Percentiles rank a stretch among this genome's conserved stretches.
phyloP scores from a whole-genome alignment of 1,140 invertebrate genomes.

The Caenorhabditis remanei region DNA sequence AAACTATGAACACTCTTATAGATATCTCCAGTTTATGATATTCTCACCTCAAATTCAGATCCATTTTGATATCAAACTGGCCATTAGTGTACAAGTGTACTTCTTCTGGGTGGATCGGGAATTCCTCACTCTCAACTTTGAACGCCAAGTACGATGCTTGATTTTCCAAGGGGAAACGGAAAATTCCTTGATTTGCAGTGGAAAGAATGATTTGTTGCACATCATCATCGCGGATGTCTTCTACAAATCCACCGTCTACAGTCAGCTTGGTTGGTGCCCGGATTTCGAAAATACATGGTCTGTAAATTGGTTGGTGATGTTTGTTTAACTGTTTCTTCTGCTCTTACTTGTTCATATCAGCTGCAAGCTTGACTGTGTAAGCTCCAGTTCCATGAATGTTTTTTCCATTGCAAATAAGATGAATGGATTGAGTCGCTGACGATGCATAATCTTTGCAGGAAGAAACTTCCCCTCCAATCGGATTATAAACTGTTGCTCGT shows the following conservation, averaged over 20 bases:
- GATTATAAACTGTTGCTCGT: slow-evolving; percentile 43
- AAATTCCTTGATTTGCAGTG: slow-evolving; percentile 55
- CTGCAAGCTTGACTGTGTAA: slow-evolving; percentile 32
- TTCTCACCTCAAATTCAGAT: slow-evolving; percentile 31
- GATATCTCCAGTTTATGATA: too few relatives aligned
- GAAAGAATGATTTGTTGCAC: slow-evolving; percentile 33
- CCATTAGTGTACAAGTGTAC: slow-evolving; percentile 50
- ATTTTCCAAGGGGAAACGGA: slow-evolving; percentile 14
- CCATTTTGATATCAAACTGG: neutral
- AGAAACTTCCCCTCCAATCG: neutral
- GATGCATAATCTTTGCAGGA: neutral
- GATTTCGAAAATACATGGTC: slow-evolving; percentile 43
- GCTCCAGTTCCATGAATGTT: slow-evolving; percentile 11
- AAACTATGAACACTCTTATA: too few relatives aligned
- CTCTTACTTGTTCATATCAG: slow-evolving; percentile 19
- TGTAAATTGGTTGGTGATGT: neutral
- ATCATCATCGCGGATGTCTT: slow-evolving; percentile 58
- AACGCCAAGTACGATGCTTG: slow-evolving; percentile 58
- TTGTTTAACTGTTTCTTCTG: neutral
- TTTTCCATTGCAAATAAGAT: slow-evolving; percentile 14
- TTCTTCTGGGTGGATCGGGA: slow-evolving; percentile 28
- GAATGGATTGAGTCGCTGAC: neutral
- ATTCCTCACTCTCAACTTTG: slow-evolving; percentile 49
- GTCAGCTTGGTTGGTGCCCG: slow-evolving; percentile 46
- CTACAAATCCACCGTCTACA: slow-evolving; percentile 64